Conservation (phyloP, 2,113 vertebrate species). For the Gallinago paraguaiae region DNA sequence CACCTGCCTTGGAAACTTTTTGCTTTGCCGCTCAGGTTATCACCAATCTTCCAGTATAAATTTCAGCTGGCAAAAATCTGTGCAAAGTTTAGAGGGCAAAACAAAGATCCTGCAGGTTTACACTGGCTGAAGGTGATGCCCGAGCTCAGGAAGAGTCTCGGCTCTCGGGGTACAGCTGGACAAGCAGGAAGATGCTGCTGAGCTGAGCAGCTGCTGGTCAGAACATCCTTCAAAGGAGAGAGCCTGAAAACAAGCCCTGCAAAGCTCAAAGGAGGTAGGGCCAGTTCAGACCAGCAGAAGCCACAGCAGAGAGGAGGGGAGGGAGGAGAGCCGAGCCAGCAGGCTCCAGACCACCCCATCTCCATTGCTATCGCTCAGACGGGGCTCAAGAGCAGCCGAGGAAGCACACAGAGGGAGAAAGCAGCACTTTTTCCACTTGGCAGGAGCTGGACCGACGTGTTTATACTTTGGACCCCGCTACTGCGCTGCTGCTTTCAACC, state of each 20-base stretch:
- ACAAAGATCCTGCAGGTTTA: neutral
- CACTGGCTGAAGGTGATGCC: neutral
- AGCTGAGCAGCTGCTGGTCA: neutral
- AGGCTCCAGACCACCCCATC: neutral
- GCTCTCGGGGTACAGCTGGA: neutral
- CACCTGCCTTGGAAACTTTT: neutral
- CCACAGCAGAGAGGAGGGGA: neutral
- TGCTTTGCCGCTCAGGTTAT: neutral
- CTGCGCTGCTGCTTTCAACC: neutral
- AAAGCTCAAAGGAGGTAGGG: rapidly evolving
- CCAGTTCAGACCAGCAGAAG: neutral
- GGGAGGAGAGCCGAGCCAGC: neutral
- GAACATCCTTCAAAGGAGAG: neutral
- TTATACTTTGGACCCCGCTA: neutral
- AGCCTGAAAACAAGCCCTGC: neutral
- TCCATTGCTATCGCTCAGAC: neutral
- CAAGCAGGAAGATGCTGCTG: neutral
- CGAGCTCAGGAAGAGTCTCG: neutral
- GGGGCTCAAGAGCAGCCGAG: neutral
- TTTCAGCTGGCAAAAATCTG: neutral
- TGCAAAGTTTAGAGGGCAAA: rapidly evolving
- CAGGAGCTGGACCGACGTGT: neutral
- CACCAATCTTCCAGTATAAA: neutral
- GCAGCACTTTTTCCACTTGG: neutral
- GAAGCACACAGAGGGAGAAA: neutral